phyloP scores from a whole-genome alignment of 2,113 vertebrate species.

The Otocyon megalotis region DNA sequence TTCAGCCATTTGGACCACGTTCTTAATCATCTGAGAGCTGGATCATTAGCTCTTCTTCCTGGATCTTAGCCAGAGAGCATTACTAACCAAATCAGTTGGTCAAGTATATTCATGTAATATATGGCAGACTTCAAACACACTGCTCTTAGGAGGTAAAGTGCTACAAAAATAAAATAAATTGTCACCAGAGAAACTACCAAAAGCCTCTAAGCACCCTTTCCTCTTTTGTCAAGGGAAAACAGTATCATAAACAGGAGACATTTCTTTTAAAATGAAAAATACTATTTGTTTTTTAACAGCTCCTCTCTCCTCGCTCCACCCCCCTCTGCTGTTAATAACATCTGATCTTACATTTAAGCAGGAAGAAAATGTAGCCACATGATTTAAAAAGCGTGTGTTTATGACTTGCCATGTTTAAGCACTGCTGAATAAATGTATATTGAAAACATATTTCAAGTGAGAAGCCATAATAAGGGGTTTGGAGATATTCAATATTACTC shows the following conservation, averaged over 20 bases:
- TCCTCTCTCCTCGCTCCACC: neutral
- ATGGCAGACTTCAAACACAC: slow-evolving; percentile 36
- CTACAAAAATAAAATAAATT: slow-evolving; percentile 59
- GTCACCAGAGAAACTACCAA: slow-evolving; percentile 32
- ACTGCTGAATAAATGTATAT: slow-evolving; percentile 84
- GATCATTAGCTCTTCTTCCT: slow-evolving; percentile 40
- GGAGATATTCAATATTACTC: slow-evolving; percentile 81
- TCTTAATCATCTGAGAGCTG: slow-evolving; percentile 43
- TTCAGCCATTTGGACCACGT: neutral
- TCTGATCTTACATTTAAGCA: slow-evolving; percentile 77
- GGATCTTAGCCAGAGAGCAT: slow-evolving; percentile 51
- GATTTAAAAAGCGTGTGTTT: slow-evolving; percentile 84
- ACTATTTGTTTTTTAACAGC: slow-evolving; percentile 63
- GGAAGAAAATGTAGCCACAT: slow-evolving; percentile 78
- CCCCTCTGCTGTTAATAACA: slow-evolving; percentile 67
- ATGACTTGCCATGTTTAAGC: slow-evolving; percentile 82
- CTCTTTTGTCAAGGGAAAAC: slow-evolving; percentile 29
- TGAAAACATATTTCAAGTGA: slow-evolving; percentile 84
- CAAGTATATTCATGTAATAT: slow-evolving; percentile 27
- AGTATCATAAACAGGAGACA: slow-evolving; percentile 49
- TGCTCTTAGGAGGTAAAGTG: slow-evolving; percentile 51
- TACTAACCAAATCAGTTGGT: slow-evolving; percentile 49
- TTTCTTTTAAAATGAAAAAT: slow-evolving; percentile 73
- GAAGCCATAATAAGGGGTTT: slow-evolving; percentile 80
- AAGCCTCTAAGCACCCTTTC: neutral